Evolutionary conservation across 2,113 vertebrate species (phyloP).

Genomic region (Hydropotes inermis): DNA sequence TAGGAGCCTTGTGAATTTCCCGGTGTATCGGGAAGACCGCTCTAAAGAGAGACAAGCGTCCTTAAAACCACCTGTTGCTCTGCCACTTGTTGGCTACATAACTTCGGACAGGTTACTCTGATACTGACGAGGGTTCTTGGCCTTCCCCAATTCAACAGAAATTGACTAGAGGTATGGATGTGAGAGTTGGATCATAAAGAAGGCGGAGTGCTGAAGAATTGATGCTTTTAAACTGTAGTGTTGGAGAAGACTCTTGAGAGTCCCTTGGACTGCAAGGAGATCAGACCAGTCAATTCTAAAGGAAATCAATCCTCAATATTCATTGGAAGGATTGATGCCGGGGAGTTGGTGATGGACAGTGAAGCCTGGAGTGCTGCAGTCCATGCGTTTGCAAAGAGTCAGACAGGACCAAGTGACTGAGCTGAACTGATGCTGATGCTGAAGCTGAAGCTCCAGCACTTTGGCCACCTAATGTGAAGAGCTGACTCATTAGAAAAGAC

Average conservation of each 20-base stretch:
- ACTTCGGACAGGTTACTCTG: background rate
- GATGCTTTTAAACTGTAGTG: background rate
- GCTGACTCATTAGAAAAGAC: background rate
- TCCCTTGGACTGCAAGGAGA: background rate
- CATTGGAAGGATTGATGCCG: background rate
- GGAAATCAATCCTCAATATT: background rate
- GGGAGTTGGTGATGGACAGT: background rate
- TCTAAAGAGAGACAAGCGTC: background rate
- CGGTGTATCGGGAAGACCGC: background rate
- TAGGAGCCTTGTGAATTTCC: background rate
- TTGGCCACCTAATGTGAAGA: background rate
- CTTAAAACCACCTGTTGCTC: background rate
- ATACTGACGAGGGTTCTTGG: background rate
- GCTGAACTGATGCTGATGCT: background rate
- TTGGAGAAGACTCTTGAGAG: background rate
- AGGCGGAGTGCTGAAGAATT: background rate
- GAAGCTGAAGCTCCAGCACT: background rate
- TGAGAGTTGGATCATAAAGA: background rate
- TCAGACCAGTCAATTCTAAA: background rate
- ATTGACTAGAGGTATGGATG: background rate
- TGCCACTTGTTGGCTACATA: background rate
- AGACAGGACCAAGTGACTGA: background rate
- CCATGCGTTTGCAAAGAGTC: background rate
- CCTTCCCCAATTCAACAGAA: background rate
- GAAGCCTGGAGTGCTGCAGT: background rate